Evolutionary conservation across 2,888 invertebrate species (phyloP).

Genomic region (Patella pellucida): DNA sequence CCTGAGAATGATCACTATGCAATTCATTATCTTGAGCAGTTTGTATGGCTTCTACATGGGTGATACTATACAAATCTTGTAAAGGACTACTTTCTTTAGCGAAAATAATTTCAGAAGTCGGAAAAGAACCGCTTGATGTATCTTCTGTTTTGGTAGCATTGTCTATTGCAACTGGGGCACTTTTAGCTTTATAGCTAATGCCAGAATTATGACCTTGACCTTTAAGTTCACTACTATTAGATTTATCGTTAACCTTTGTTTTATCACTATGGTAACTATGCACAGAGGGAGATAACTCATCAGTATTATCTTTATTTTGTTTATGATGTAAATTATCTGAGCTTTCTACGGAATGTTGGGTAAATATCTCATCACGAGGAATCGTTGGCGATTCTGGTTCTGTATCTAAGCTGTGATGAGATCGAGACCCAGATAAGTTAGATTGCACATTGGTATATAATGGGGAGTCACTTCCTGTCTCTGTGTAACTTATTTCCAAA

Average conservation of each 20-base stretch:
- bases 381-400: constrained; percentile 55
- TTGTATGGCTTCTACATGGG: constrained; percentile 53
- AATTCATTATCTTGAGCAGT: constrained; percentile 14
- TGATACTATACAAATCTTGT: constrained; percentile 38
- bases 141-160: background rate
- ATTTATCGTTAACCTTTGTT: background rate
- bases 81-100: constrained; percentile 28
- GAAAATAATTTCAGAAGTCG: constrained; percentile 8
- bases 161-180: background rate
- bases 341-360: background rate
- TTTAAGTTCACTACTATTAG: background rate
- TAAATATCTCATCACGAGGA: constrained; percentile 30
- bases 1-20: background rate
- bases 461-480: constrained; percentile 15
- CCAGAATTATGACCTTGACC: too few species aligned
- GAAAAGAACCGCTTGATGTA: constrained; percentile 12
- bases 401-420: constrained; percentile 26
- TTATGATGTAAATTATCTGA: background rate
- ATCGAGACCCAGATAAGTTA: constrained; percentile 27
- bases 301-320: background rate
- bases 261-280: constrained; percentile 13
- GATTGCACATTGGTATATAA: constrained; percentile 30
- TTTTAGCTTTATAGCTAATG: background rate
- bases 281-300: background rate
- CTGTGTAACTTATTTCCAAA: constrained; percentile 59